phyloP scores from a whole-genome alignment of 2,888 invertebrate genomes.

The Halocaridina rubra region DNA sequence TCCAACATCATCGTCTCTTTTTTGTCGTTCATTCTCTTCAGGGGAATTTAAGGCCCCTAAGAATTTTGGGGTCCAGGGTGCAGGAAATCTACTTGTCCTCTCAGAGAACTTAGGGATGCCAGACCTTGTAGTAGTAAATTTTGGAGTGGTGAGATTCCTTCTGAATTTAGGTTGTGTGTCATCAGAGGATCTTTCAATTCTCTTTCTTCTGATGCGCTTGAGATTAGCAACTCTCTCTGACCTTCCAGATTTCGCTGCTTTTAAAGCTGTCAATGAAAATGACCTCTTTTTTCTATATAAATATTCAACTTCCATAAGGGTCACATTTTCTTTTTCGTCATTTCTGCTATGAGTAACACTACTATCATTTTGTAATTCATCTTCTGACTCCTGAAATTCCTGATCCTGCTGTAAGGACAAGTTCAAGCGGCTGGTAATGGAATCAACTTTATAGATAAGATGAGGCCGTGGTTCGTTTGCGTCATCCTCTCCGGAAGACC shows the following conservation, averaged over 20 bases:
- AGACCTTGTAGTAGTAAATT: background rate
- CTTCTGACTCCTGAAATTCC: slow-evolving; percentile 19
- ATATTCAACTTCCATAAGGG: background rate
- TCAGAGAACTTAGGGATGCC: slow-evolving; percentile 12
- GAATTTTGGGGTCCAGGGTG: background rate
- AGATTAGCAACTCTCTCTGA: background rate
- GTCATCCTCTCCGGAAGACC: background rate
- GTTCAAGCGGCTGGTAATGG: slow-evolving; percentile 43
- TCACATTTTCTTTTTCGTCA: background rate
- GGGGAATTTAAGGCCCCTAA: background rate
- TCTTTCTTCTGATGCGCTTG: background rate
- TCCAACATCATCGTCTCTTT: background rate
- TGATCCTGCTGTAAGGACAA: slow-evolving; percentile 56
- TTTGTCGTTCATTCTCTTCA: background rate
- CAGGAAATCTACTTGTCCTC: background rate
- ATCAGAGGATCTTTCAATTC: background rate
- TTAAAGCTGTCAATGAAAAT: background rate
- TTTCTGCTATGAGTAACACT: background rate
- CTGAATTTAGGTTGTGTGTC: background rate
- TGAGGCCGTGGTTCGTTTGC: slow-evolving; percentile 30
- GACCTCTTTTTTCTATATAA: background rate
- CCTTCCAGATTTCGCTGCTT: background rate
- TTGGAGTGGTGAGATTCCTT: background rate
- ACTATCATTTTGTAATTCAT: no score
- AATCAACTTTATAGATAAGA: slow-evolving; percentile 55